Evolutionary conservation across 2,797 vertebrate genomes (phyloP).

Genomic region (Micromesistius poutassou): DNA sequence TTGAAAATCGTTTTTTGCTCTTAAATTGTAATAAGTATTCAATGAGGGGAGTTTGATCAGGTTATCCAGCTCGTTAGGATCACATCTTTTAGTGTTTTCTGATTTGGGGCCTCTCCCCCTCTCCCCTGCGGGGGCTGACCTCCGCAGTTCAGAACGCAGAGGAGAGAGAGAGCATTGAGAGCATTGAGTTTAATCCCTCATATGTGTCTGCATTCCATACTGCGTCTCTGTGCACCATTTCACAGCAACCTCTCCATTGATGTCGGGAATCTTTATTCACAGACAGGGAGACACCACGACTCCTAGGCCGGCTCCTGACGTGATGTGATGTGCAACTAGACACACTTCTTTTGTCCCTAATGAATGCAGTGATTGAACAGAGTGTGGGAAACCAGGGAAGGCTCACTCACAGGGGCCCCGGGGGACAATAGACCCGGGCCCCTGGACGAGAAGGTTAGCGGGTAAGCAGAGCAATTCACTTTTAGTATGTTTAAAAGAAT

Average conservation of each 20-base stretch:
- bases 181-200: conserved; percentile 53
- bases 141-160: conserved; percentile 39
- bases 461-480: conserved; percentile 19
- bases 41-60: too few relatives aligned
- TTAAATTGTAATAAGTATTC: too few relatives aligned
- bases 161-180: conserved; percentile 35
- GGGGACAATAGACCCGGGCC: conserved; percentile 46
- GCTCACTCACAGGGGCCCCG: conserved; percentile 61
- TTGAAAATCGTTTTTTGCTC: too few relatives aligned
- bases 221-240: conserved; percentile 12
- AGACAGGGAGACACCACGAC: conserved; percentile 42
- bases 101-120: neutral
- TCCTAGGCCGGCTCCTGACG: conserved; percentile 61
- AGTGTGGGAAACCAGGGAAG: conserved; percentile 68
- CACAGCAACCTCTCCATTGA: conserved; percentile 51
- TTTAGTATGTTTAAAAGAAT: conserved; percentile 6
- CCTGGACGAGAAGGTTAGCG: conserved; percentile 48
- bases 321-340: conserved; percentile 67
- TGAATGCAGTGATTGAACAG: conserved; percentile 48
- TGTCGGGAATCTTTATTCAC: conserved; percentile 60
- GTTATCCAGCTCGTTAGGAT: neutral
- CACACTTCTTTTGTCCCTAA: conserved; percentile 72
- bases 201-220: conserved; percentile 58
- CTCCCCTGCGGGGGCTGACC: conserved; percentile 14
- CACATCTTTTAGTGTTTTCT: neutral